phyloP scores from a whole-genome alignment of 2,113 vertebrate species.

The Melanerpes formicivorus region DNA sequence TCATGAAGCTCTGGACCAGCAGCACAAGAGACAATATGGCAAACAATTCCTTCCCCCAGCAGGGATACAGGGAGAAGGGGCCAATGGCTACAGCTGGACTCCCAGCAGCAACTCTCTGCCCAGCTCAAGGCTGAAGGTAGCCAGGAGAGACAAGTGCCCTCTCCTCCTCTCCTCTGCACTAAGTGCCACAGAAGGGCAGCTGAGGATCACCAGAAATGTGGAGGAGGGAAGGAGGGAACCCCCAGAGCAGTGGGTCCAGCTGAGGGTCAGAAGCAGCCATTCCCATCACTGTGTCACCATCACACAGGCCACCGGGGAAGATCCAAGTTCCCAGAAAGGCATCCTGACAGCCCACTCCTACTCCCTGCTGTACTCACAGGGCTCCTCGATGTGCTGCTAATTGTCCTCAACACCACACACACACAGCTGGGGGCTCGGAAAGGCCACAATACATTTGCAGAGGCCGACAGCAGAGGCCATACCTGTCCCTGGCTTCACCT shows the following conservation, averaged over 20 bases:
- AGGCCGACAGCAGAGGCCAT: background rate
- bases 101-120: background rate
- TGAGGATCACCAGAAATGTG: background rate
- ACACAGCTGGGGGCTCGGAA: background rate
- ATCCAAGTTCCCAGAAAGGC: background rate
- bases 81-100: background rate
- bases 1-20: background rate
- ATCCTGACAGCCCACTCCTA: background rate
- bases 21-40: background rate
- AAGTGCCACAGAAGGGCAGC: background rate
- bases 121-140: background rate
- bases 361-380: background rate
- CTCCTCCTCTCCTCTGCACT: background rate
- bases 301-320: background rate
- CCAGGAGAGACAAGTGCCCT: background rate
- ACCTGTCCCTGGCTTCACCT: background rate
- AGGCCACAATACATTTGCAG: background rate
- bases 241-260: background rate
- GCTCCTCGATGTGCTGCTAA: background rate
- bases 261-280: background rate
- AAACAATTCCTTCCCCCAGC: background rate
- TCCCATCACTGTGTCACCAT: background rate
- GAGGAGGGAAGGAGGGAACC: background rate
- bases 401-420: background rate
- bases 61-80: background rate